Base-by-base conservation (phyloP, 2,888 invertebrate species). In the Ormyrus nitidulus region DNA sequence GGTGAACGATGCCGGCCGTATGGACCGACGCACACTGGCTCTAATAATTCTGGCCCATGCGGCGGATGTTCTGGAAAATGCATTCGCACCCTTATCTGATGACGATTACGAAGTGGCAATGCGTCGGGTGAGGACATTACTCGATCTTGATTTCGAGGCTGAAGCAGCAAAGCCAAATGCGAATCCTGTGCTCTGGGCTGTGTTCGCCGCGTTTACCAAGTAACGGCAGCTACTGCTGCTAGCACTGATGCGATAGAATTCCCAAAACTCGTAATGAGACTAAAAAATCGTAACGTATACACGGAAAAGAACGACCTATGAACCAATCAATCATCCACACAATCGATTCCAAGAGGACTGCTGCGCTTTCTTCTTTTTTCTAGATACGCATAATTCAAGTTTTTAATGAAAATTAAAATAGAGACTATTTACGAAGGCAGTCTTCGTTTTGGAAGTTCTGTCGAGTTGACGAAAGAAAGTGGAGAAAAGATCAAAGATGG, bases 91-190 rank as follows among this genome's bases (percentile, higher is more conserved):
- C 3, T 93, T 99, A 10, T 97, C 96, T 72, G 98, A 98, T 87
- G 98, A 99, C 88, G 99, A 99, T 91, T 99, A 99, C 90, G 99
- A 99, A 92, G 93, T 99, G 86, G 99, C 99, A 81, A 99, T 99
- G 95, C 96, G 98, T 88, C 95, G 99, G 88, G 98, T 99, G 70
- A 94, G 99, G 85, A 96, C 98, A 87, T 93, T 99, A 69, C 93
- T 99, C 85, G 99, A 99, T 91, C 93, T 99, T 86, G 99, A 99
- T 92, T 97, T 98, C 91, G 99, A 99, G 91, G 95, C 96, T 66
- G 99, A 99, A 92, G 95, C 97, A 84, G 95, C 96, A 92, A 98
- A 99, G 91, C 93, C 96, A 66, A 96, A 96, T 90, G 95, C 96
- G 80, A 96, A 96, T 88, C 98, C 99, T 91, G 95, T 99, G 86